Evolutionary conservation across 2,888 invertebrate species (phyloP), one percentile per base, ranked within the genome.

Genomic region (Macroteleia sp.): DNA sequence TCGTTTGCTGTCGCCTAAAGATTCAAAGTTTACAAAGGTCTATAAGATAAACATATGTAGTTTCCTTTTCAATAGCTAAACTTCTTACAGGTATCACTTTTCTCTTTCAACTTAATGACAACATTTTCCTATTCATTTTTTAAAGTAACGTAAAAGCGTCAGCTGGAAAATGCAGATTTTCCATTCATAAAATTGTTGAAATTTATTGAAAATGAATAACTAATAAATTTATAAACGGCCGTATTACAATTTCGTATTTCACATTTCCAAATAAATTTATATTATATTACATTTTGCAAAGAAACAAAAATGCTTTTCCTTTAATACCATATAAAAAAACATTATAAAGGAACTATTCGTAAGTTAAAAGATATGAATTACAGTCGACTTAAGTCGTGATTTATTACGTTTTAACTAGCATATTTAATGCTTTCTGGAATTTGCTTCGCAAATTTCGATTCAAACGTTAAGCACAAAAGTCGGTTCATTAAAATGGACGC

Each of bases 401-500:
- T 16, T 42, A 39, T 61, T 22, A 39, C 39, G 16, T 48, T 61
- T 36, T 48, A 61, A 44, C 34, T 28, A 20, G 46, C 59, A 59
- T 59, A 34, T 28, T 59, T 34, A 59, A 59, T 25, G 44, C 46
- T 22, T 16, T 17, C n/a, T 44, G 34, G 32, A 59, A 59, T 46
- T 44, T 44, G 20, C 46, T 44, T 34, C 32, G 48, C 48, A 28
- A 64, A 41, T 50, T 41, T 52, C n/a, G 50, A 50, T 30, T 39
- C 30, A 64, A 42, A 41, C 20, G 17, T 48, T 25, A 64, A 54
- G 34, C 32, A 44, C 22, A 52, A 52, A 64, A 64, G 44, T 44
- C 42, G 46, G 41, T 36, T 69, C 57, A 50, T 57, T 69, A 56
- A 56, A 69, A 69, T 48, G 36, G 32, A 48, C 39, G 12, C 25